Percentiles rank a stretch among this genome's conserved stretches.
phyloP scores from a whole-genome alignment of 2,113 vertebrate genomes.

The Alouatta palliata region DNA sequence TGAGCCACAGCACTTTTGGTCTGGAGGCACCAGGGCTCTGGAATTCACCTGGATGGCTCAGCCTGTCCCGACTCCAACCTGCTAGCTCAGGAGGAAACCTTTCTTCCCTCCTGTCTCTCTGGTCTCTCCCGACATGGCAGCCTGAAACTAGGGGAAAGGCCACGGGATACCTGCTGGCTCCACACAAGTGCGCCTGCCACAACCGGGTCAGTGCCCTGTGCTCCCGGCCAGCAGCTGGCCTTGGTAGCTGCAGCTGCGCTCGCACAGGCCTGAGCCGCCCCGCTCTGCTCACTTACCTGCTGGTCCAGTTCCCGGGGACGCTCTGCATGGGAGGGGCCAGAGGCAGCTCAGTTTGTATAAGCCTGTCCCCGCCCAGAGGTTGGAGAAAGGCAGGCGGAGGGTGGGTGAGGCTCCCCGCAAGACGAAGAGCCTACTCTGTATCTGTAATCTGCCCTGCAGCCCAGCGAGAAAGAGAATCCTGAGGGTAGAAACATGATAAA shows the following conservation, averaged over 20 bases:
- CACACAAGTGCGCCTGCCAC: background rate
- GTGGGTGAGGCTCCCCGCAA: background rate
- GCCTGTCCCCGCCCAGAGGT: slow-evolving; percentile 50
- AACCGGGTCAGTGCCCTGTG: accelerated
- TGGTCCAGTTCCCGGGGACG: background rate
- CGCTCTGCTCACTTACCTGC: background rate
- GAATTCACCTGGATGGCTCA: background rate
- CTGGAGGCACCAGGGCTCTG: background rate
- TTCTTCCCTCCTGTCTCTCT: background rate
- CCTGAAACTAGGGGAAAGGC: slow-evolving; percentile 35
- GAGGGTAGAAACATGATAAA: background rate
- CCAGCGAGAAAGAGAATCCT: background rate
- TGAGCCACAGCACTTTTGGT: too few species aligned
- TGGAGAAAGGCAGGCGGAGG: background rate
- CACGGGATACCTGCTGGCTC: background rate
- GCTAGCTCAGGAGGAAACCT: background rate
- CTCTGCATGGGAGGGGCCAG: background rate
- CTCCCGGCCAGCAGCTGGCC: background rate
- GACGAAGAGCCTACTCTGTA: slow-evolving; percentile 36
- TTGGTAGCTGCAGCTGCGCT: background rate
- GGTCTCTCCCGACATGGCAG: background rate
- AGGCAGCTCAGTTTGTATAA: background rate
- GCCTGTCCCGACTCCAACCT: background rate
- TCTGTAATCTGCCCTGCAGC: background rate
- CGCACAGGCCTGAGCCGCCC: background rate